Evolutionary conservation across 2,888 invertebrate genomes (phyloP), one percentile per base, ranked within the genome.

Genomic region (Schizotus pectinicornis): DNA sequence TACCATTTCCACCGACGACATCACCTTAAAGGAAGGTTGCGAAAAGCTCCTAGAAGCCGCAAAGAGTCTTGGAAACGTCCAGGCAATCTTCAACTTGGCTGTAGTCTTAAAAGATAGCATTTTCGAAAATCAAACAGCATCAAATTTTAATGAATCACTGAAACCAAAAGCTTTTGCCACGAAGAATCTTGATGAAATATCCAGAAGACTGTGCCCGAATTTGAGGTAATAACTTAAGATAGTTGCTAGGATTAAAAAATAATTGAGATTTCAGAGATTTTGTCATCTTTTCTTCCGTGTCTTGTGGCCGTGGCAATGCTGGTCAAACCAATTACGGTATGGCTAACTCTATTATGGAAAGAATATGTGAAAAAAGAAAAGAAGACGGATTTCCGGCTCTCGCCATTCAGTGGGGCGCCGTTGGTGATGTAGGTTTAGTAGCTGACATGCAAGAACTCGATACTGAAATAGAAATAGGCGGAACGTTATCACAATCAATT

Each of bases 291-390:
- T 95, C 95, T 0, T 94, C 94, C 12, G 91, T 94, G 8, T 89
- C 91, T 0, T 93, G 94, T 75, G 95, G 95, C n/a, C 85, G 94
- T n/a, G 95, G 95, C 66, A 95, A 95, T 79, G 88, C 89, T 3
- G 94, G 94, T 1, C 95, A 95, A 80, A 88, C 91, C 11, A 94
- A 92, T 81, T 95, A 95, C 76, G 95, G 75, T 72, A n/a, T n/a
- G n/a, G n/a, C n/a, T n/a, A n/a, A n/a, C n/a, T n/a, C n/a, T n/a
- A n/a, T n/a, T n/a, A n/a, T n/a, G n/a, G n/a, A n/a, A n/a, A n/a
- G n/a, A n/a, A n/a, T n/a, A n/a, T n/a, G n/a, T n/a, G n/a, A n/a
- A n/a, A n/a, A n/a, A n/a, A n/a, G n/a, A n/a, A n/a, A n/a, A n/a
- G n/a, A n/a, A n/a, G n/a, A n/a, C n/a, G n/a, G n/a, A n/a, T n/a